Evolutionary conservation across 2,113 vertebrate species (phyloP).

Genomic region (Phyllostomus hastatus): DNA sequence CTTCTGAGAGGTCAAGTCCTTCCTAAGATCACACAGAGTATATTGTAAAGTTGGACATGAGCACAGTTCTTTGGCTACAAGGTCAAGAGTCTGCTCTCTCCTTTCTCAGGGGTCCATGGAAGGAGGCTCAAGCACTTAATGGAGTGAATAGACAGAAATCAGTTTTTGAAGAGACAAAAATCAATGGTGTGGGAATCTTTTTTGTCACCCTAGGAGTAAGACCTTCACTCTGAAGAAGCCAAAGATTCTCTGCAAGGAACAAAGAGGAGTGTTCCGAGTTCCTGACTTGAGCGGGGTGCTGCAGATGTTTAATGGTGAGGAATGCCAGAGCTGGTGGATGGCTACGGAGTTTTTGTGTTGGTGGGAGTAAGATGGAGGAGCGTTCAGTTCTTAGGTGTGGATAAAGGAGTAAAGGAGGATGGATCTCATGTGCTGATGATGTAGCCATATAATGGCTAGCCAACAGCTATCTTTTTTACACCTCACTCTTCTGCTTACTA

Average conservation of each 20-base stretch:
- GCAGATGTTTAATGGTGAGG: background rate
- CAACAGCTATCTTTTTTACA: background rate
- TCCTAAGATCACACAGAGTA: background rate
- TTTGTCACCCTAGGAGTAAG: background rate
- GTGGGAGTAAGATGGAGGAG: background rate
- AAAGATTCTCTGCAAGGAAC: background rate
- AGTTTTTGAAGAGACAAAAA: background rate
- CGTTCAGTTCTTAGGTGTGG: background rate
- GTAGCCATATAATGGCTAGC: background rate
- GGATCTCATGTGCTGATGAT: background rate
- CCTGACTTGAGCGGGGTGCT: background rate
- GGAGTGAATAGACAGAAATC: background rate
- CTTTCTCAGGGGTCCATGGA: background rate
- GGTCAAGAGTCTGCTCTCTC: background rate
- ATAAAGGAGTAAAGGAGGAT: background rate
- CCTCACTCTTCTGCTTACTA: background rate
- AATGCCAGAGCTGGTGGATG: background rate
- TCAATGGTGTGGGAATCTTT: background rate
- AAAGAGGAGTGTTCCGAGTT: background rate
- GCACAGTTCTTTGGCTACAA: background rate
- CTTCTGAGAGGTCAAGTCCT: background rate
- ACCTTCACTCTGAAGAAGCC: background rate
- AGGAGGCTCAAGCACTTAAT: accelerated
- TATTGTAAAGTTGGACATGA: background rate
- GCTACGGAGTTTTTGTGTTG: background rate